Conservation (phyloP, 2,888 invertebrate species). For the Platycheirus albimanus region DNA sequence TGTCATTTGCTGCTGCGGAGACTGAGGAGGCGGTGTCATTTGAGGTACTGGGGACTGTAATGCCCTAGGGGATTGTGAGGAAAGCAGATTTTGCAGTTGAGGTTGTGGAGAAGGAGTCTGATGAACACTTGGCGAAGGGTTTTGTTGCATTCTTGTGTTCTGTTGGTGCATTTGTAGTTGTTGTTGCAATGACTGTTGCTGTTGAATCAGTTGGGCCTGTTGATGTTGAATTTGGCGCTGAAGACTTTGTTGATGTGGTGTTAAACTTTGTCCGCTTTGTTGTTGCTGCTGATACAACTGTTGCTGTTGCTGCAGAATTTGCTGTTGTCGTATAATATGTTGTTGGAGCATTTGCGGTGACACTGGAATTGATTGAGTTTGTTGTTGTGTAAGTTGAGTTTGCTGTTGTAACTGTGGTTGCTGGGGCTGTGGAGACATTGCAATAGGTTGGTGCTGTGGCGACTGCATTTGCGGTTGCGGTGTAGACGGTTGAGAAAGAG, state of each 20-base stretch:
- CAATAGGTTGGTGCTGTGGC: slow-evolving; percentile 77
- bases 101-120: slow-evolving; percentile 80
- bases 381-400: slow-evolving; percentile 78
- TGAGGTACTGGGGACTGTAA: slow-evolving; percentile 82
- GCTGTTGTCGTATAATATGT: slow-evolving; percentile 79
- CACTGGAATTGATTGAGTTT: slow-evolving; percentile 78
- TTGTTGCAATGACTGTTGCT: slow-evolving; percentile 82
- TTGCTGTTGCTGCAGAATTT: slow-evolving; percentile 79
- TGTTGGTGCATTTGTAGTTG: slow-evolving; percentile 79
- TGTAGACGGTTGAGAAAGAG: slow-evolving; percentile 77
- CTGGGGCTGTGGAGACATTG: slow-evolving; percentile 76
- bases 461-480: slow-evolving; percentile 75
- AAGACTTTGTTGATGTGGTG: slow-evolving; percentile 80
- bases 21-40: slow-evolving; percentile 82
- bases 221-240: slow-evolving; percentile 85
- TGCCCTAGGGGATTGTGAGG: slow-evolving; percentile 81
- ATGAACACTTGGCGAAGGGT: slow-evolving; percentile 80
- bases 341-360: slow-evolving; percentile 79
- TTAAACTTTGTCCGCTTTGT: slow-evolving; percentile 79
- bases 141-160: slow-evolving; percentile 81
- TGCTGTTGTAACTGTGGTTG: slow-evolving; percentile 77
- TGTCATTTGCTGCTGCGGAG: slow-evolving; percentile 78
- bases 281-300: slow-evolving; percentile 79
- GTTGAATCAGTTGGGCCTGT: slow-evolving; percentile 81
- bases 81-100: slow-evolving; percentile 79